Base-by-base conservation (phyloP, 92 coral and sea anemone genomes). In the Epizoanthus illoricatus region DNA sequence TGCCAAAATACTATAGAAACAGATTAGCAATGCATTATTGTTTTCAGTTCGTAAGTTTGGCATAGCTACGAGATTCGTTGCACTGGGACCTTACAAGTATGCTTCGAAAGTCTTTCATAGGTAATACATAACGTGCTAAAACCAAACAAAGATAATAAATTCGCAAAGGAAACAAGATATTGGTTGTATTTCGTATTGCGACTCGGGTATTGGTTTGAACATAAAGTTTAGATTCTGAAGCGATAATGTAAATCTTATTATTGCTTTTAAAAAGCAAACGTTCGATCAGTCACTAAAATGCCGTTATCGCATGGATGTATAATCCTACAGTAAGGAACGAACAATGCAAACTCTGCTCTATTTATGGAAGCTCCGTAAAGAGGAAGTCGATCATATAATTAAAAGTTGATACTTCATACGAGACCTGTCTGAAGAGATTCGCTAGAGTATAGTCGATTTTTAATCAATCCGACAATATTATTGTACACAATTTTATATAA, bases 361-460 rank as follows among this genome's bases (percentile, higher is more conserved):
- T 74, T 57, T 15, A 74, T 24, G 57, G 56, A 52, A 52, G 15
- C 56, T 11, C 12, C 56, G 56, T 13, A 52, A 52, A 52, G 56
- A 52, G 56, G 16, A 52, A 52, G 56, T 52, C 56, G 56, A 52
- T 74, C 59, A 24, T 36, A 56, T 10, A 57, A 24, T 74, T 15
- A 74, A 55, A 55, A n/a, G 45, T 19, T 78, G 58, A 39, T 78
- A n/a, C 47, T 76, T 75, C 19, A 52, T 5, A 20, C 49, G 21
- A 76, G 40, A 61, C 43, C 60, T 28, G 17, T 63, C 12, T 39
- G 6, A 78, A 63, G 23, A 23, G 47, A 7, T 63, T 23, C n/a
- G 47, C 17, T 18, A 45, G 24, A 45, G 12, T 4, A 10, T 33
- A 59, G 41, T 33, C n/a, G 20, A 41, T 36, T 78, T 75, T 75